A percentile compares a stretch with the other conserved stretches of the same genome.
phyloP scores from a whole-genome alignment of 2,113 vertebrate genomes.

The Haemorhous mexicanus region DNA sequence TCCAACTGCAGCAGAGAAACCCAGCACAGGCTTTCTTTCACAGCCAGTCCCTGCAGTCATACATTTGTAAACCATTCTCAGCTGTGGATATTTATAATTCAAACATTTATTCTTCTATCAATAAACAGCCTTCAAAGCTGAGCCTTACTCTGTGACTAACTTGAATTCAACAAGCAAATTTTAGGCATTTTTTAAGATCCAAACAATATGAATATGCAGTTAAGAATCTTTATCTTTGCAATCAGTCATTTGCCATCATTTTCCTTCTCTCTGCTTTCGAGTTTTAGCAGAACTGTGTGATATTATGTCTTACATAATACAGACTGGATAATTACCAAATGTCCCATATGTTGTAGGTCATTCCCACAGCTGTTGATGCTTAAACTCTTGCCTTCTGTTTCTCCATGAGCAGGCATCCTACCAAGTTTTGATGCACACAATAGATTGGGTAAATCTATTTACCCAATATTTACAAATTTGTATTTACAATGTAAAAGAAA shows the following conservation, averaged over 20 bases:
- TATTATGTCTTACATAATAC: neutral
- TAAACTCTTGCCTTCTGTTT: neutral
- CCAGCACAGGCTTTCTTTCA: neutral
- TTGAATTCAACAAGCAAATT: neutral
- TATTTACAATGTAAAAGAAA: neutral
- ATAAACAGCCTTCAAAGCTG: neutral
- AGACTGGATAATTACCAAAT: neutral
- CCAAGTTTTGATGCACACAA: neutral
- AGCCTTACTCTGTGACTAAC: neutral
- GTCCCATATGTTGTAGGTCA: slow-evolving; percentile 16
- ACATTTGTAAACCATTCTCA: neutral
- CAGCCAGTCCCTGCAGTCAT: neutral
- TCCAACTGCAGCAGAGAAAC: neutral
- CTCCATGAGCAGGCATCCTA: neutral
- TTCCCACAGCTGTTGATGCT: neutral
- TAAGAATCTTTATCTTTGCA: neutral
- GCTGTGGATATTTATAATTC: neutral
- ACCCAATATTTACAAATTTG: neutral
- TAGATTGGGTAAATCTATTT: neutral
- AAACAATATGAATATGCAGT: neutral
- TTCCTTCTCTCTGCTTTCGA: neutral
- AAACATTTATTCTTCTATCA: neutral
- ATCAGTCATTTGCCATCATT: neutral
- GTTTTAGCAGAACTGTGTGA: neutral
- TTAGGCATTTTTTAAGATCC: neutral